Percentiles rank a stretch among this genome's conserved stretches.
Evolutionary conservation across 2,888 invertebrate species (phyloP).

Genomic region (Ophion ventricosus): DNA sequence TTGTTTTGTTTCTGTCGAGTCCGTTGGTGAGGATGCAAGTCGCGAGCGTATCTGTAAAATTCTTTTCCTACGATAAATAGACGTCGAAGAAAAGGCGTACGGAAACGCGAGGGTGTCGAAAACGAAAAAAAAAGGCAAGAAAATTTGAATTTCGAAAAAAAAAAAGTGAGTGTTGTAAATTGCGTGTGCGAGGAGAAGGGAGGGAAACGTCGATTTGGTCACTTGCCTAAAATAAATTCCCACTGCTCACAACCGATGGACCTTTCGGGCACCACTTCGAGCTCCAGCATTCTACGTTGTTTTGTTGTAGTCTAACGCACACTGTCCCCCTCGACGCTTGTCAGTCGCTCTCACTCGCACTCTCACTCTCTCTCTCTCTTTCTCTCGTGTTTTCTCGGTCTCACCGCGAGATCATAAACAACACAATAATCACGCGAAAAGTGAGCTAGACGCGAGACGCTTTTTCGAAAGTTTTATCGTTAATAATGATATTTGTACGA

Average conservation of each 20-base stretch:
- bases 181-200: conserved; percentile 10
- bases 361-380: conserved; percentile 11
- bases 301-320: conserved; percentile 31
- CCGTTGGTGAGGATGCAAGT: not conserved
- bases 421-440: conserved; percentile 30
- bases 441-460: not conserved
- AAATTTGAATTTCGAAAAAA: not conserved
- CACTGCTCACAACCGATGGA: conserved; percentile 98
- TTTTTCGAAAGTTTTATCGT: conserved; percentile 4
- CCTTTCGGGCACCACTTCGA: conserved; percentile 98
- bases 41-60: not conserved
- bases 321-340: conserved; percentile 28
- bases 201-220: conserved; percentile 71
- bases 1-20: not conserved
- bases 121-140: not conserved
- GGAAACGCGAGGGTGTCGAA: not conserved
- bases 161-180: not conserved
- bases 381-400: conserved; percentile 11
- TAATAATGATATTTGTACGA: not conserved
- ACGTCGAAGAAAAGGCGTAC: conserved; percentile 5
- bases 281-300: conserved; percentile 91
- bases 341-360: conserved; percentile 7
- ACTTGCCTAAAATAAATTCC: conserved; percentile 98
- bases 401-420: conserved; percentile 34
- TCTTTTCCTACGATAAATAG: conserved; percentile 5